These are phyloP conservation scores for Plestiodon gilberti DNA, from an alignment of 2,113 vertebrate species.

Conservation along the genomic window DNA sequence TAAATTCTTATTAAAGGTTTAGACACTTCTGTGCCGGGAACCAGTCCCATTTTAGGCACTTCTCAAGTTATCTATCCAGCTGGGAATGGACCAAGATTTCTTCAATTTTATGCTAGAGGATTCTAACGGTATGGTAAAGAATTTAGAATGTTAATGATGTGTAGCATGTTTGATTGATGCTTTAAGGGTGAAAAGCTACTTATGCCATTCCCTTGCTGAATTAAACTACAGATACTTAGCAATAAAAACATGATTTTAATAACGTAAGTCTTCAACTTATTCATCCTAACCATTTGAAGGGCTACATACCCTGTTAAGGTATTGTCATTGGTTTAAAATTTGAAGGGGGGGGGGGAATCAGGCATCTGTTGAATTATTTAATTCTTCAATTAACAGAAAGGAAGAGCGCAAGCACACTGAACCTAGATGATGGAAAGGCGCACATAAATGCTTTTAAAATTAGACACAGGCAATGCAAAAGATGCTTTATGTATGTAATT, in stretches of 20 bases:
- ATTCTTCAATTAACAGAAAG: background rate
- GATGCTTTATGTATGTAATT: background rate
- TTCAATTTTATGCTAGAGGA: background rate
- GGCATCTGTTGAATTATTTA: background rate
- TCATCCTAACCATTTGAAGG: background rate
- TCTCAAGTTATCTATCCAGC: background rate
- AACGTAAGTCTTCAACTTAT: background rate
- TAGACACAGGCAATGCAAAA: background rate
- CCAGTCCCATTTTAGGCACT: background rate
- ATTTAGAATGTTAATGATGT: background rate
- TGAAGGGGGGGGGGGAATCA: background rate
- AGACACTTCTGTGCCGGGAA: background rate
- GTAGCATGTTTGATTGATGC: background rate
- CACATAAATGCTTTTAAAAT: background rate
- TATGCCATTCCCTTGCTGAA: background rate
- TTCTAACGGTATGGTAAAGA: background rate
- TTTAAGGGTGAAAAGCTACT: background rate
- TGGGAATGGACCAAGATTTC: background rate
- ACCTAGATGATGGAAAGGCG: background rate
- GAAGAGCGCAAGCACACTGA: background rate
- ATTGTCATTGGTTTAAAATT: constrained; percentile 4
- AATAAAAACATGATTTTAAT: background rate
- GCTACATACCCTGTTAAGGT: background rate
- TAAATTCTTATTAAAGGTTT: background rate
- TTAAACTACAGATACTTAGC: background rate